These are phyloP conservation scores for Nycticryphes semicollaris DNA, from an alignment of 2,113 vertebrate species.

Conservation along the genomic window DNA sequence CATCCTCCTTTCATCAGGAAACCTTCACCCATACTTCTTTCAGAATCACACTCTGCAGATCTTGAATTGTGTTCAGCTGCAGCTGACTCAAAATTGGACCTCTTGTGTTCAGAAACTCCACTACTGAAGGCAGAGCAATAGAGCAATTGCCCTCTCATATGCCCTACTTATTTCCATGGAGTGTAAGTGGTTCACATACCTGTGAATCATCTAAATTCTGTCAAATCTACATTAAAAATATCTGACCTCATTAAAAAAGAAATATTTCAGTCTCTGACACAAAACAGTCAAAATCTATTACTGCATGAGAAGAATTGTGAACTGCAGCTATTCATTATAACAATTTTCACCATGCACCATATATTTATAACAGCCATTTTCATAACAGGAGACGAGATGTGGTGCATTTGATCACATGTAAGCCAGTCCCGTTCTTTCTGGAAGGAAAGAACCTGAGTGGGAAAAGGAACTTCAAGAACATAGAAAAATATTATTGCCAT, in stretches of 20 bases:
- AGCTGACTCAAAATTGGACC: not conserved
- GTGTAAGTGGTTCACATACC: not conserved
- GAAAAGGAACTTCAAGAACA: not conserved
- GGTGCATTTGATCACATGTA: not conserved
- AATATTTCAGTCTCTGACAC: not conserved
- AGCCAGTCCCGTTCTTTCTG: not conserved
- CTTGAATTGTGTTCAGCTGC: not conserved
- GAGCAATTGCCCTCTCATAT: conserved; percentile 12
- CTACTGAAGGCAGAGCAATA: not conserved
- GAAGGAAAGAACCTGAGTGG: not conserved
- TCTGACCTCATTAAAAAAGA: not conserved
- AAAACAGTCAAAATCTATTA: not conserved
- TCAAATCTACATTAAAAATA: not conserved
- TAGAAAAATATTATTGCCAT: not conserved
- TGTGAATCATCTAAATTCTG: not conserved
- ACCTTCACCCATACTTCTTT: conserved; percentile 17
- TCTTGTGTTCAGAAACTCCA: not conserved
- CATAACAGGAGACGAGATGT: not conserved
- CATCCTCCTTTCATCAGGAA: conserved; percentile 27
- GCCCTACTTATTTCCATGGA: not conserved
- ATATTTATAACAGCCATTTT: not conserved
- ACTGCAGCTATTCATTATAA: not conserved
- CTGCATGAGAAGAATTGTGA: not conserved
- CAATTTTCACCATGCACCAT: not conserved
- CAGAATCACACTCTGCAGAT: not conserved